Conservation (phyloP, 2,797 vertebrate genomes). For the Chiloscyllium punctatum region DNA sequence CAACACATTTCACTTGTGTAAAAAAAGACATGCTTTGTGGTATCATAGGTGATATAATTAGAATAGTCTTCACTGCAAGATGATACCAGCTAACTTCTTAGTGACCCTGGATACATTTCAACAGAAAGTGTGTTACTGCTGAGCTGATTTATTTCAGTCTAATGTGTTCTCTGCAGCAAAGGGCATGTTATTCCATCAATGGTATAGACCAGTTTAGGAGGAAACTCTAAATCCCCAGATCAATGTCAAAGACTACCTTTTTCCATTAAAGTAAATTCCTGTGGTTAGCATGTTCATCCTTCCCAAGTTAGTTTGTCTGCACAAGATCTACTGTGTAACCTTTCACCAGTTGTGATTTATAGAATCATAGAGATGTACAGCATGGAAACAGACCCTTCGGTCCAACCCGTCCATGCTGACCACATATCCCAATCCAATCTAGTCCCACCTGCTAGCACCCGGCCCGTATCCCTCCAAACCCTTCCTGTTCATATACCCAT, state of each 20-base stretch:
- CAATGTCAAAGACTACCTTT: neutral
- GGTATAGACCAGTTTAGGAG: neutral
- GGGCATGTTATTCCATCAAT: neutral
- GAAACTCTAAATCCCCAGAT: neutral
- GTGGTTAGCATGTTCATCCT: too few species aligned
- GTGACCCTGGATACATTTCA: neutral
- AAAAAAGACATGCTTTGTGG: neutral
- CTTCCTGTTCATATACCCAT: too few species aligned
- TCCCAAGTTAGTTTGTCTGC: too few species aligned
- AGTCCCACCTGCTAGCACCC: too few species aligned
- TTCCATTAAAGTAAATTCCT: neutral
- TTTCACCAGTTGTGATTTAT: too few species aligned
- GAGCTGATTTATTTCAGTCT: neutral
- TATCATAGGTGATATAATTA: conserved; percentile 16
- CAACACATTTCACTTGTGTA: neutral
- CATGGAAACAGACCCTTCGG: too few species aligned
- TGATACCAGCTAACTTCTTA: neutral
- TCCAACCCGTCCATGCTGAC: too few species aligned
- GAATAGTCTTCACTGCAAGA: neutral
- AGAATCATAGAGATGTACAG: too few species aligned
- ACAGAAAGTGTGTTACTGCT: neutral
- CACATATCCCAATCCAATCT: too few species aligned
- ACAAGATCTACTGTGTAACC: too few species aligned
- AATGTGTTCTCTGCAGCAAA: neutral
- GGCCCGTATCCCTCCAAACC: too few species aligned